phyloP scores from a whole-genome alignment of 2,888 invertebrate species.

The Thyatira batis region DNA sequence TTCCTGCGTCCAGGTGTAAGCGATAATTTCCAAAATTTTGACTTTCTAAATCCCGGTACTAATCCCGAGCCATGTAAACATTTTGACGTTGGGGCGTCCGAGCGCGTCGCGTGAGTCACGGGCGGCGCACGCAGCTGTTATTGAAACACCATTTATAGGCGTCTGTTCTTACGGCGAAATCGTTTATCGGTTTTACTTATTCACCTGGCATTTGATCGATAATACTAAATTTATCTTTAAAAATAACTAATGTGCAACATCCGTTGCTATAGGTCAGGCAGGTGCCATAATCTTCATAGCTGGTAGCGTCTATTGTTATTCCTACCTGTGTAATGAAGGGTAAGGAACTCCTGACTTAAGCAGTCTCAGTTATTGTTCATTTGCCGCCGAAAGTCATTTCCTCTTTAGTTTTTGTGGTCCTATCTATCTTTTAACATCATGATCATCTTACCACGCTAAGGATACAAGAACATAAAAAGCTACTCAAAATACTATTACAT shows the following conservation, averaged over 20 bases:
- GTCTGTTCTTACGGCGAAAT: constrained; percentile 14
- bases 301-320: no score
- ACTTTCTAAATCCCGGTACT: constrained; percentile 1
- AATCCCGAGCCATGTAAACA: constrained; percentile 35
- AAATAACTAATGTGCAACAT: background rate
- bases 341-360: no score
- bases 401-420: no score
- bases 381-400: no score
- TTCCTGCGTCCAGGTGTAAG: background rate
- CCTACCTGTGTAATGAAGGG: no score
- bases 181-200: background rate
- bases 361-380: no score
- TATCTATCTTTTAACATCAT: no score
- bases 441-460: no score
- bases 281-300: background rate
- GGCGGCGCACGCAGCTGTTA: constrained; percentile 44
- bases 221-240: background rate
- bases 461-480: no score
- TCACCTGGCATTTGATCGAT: background rate
- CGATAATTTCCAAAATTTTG: background rate
- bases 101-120: constrained; percentile 52
- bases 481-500: background rate
- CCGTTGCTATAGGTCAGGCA: background rate
- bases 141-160: constrained; percentile 58
- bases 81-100: constrained; percentile 36